Percentiles rank a stretch among this genome's conserved stretches.
phyloP scores from a whole-genome alignment of 2,888 invertebrate genomes.

The Thera britannica region DNA sequence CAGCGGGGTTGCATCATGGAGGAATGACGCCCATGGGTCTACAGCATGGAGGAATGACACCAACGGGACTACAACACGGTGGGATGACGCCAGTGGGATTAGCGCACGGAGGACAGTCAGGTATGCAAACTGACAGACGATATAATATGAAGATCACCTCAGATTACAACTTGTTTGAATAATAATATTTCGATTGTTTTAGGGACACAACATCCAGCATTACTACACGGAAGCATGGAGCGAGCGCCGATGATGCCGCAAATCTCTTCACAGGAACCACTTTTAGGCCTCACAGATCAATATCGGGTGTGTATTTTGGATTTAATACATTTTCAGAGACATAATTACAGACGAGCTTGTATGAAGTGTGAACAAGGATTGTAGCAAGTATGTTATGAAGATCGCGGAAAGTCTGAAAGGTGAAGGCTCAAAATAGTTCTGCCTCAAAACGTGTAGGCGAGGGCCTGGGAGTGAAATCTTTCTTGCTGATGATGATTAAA shows the following conservation, averaged over 20 bases:
- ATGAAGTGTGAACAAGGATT: no score
- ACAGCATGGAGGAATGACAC: slow-evolving; percentile 67
- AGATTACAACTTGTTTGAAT: neutral
- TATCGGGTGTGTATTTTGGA: slow-evolving; percentile 30
- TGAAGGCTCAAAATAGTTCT: no score
- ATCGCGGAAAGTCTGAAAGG: no score
- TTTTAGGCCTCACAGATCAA: slow-evolving; percentile 36
- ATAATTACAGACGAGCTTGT: no score
- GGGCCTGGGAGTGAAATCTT: no score
- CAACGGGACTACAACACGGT: slow-evolving; percentile 66
- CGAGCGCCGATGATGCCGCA: slow-evolving; percentile 87
- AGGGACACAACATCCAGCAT: slow-evolving; percentile 52
- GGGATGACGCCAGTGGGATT: slow-evolving; percentile 56
- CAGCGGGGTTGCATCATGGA: slow-evolving; percentile 53
- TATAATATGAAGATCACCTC: neutral
- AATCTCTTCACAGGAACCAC: slow-evolving; percentile 37
- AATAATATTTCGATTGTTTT: slow-evolving; percentile 1
- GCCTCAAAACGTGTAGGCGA: no score
- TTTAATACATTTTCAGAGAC: neutral
- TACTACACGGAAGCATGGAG: slow-evolving; percentile 57
- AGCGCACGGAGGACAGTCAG: slow-evolving; percentile 54
- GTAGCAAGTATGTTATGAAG: no score
- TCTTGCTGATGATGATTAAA: no score
- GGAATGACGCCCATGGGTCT: slow-evolving; percentile 61
- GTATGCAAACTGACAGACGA: slow-evolving; percentile 4